Evolutionary conservation across 2,888 invertebrate genomes (phyloP).

Genomic region (Hofmannophila pseudospretella): DNA sequence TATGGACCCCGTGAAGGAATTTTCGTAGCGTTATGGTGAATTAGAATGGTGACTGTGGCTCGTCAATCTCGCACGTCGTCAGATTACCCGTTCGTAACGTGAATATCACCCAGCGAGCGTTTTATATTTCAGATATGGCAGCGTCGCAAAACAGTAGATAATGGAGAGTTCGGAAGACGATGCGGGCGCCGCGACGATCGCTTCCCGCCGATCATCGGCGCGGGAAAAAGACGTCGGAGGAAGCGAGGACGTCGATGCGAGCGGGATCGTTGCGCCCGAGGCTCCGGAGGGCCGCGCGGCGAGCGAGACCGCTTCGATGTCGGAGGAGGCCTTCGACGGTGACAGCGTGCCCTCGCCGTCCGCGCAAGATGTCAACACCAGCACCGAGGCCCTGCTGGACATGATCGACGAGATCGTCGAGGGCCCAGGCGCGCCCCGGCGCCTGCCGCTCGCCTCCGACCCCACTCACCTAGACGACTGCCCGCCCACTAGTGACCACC

Average conservation of each 20-base stretch:
- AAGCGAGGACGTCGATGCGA: slow-evolving; percentile 62
- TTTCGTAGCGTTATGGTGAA: slow-evolving; percentile 76
- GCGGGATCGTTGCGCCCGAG: slow-evolving; percentile 53
- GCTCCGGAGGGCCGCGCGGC: slow-evolving; percentile 47
- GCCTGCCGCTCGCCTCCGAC: slow-evolving; percentile 35
- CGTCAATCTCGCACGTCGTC: slow-evolving; percentile 76
- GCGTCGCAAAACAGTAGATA: slow-evolving; percentile 75
- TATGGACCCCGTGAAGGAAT: slow-evolving; percentile 70
- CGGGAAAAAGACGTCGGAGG: slow-evolving; percentile 70
- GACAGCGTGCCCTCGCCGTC: slow-evolving; percentile 71
- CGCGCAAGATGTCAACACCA: slow-evolving; percentile 65
- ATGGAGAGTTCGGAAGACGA: slow-evolving; percentile 77
- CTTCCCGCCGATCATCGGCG: slow-evolving; percentile 75
- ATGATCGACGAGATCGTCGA: slow-evolving; percentile 75
- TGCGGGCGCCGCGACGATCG: slow-evolving; percentile 74
- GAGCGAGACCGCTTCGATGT: slow-evolving; percentile 59
- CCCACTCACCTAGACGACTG: slow-evolving; percentile 27
- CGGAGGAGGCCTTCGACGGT: slow-evolving; percentile 67
- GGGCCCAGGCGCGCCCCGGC: slow-evolving; percentile 64
- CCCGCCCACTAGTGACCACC: slow-evolving; percentile 10
- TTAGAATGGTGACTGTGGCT: slow-evolving; percentile 77
- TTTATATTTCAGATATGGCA: slow-evolving; percentile 76
- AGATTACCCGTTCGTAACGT: slow-evolving; percentile 73
- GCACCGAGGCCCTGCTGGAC: slow-evolving; percentile 72
- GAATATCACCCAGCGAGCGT: slow-evolving; percentile 71